Base-by-base conservation (phyloP, 30 jellyfish, hydroid and myxozoan genomes). In the Haliclystus octoradiatus region DNA sequence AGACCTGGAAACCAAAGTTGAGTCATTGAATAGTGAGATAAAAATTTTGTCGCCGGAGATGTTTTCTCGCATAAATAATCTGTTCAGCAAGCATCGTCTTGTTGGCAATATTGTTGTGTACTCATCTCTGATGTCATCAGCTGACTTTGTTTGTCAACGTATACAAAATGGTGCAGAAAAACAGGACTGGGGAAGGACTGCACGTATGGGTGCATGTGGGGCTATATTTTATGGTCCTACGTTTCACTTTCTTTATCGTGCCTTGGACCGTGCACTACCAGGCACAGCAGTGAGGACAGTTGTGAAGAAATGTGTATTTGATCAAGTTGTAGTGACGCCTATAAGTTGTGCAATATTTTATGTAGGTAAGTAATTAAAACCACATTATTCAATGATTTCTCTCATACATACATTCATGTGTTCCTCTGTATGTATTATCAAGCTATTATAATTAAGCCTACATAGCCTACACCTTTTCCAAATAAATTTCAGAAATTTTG, bases 131-230 rank as follows among this genome's bases (percentile, higher is more conserved):
- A 66, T 80, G 1, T 69, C 93, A 1, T 66, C 85, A 0, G 93
- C 93, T 29, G 93, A 80, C 51, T 66, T 67, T 23, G 81, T 66
- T 4, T 71, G 93, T 65, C 93, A 80, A 62, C 70, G 66, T 50
- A 80, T 80, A 0, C 93, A 80, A 66, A 28, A 51, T 66, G 93
- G 93, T 12, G 73, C 71, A n/a, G 31, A 77, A 7, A 31, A 67
- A 23, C 61, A 64, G 28, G 93, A 80, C 60, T 80, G 51, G 47
- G 93, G 71, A 65, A 52, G 93, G 30, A 72, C 93, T 46, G 84
- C 84, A 2, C 74, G 93, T 63, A 80, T 80, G 93, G 93, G 84
- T 9, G 62, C 78, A 2, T 46, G 70, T 57, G 93, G 93, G 9
- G 73, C 70, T 30, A 46, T 68, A 4, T 80, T 67, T 64, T 80